Evolutionary conservation across 2,888 invertebrate species (phyloP).

Genomic region (Zygogramma bicolorata): DNA sequence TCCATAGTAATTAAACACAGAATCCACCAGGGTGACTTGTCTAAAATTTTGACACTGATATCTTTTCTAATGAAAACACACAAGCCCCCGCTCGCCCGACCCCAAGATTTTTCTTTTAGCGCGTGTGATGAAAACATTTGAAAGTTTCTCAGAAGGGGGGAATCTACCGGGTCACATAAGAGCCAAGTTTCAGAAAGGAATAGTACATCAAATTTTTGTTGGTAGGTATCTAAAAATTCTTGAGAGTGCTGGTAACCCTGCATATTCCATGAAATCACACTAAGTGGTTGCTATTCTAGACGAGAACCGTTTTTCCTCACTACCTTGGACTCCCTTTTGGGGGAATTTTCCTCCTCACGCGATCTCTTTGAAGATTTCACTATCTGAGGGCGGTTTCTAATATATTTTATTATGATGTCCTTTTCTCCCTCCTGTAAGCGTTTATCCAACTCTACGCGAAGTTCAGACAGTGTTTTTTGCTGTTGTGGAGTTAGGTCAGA

Average conservation of each 20-base stretch:
- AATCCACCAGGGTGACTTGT: neutral
- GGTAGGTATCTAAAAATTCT: neutral
- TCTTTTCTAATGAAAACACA: neutral
- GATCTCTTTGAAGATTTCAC: neutral
- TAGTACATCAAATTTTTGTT: neutral
- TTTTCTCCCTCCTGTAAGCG: neutral
- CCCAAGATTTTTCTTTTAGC: slow-evolving; percentile 1
- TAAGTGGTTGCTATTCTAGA: neutral
- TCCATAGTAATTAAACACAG: neutral
- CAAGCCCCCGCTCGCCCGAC: neutral
- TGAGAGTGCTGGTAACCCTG: neutral
- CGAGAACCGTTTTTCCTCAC: neutral
- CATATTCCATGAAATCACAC: too few relatives aligned
- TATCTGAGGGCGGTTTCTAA: neutral
- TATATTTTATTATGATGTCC: slow-evolving; percentile 2
- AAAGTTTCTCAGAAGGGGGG: neutral
- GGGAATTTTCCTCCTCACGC: neutral
- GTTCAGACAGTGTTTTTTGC: neutral
- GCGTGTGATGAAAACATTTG: neutral
- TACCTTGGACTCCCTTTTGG: neutral
- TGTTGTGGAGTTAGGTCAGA: neutral
- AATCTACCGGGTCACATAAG: neutral
- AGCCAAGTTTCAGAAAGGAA: neutral
- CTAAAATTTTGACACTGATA: neutral
- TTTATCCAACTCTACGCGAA: neutral